Evolutionary conservation across 1,140 invertebrate genomes (phyloP).

Genomic region (Colletes latitarsis): DNA sequence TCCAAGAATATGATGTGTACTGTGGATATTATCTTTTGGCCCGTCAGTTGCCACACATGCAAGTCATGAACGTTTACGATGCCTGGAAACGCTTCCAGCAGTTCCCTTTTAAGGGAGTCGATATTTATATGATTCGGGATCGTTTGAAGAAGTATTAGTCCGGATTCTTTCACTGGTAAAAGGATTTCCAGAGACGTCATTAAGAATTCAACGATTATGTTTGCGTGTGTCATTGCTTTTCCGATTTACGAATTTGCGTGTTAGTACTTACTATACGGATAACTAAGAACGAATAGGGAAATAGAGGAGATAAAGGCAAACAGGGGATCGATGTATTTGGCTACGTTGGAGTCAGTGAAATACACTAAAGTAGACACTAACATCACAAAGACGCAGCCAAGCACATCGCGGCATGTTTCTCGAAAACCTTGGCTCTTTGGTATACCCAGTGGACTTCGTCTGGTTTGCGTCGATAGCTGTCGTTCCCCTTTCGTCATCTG

Average conservation of each 20-base stretch:
- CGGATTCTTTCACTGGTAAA: slow-evolving; percentile 88
- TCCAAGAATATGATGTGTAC: slow-evolving; percentile 88
- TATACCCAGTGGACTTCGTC: slow-evolving; percentile 73
- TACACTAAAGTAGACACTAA: slow-evolving; percentile 85
- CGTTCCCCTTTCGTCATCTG: slow-evolving; percentile 79
- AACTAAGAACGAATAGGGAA: slow-evolving; percentile 85
- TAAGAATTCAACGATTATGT: background rate
- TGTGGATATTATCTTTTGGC: slow-evolving; percentile 86
- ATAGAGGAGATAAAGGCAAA: slow-evolving; percentile 86
- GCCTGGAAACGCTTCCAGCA: slow-evolving; percentile 88
- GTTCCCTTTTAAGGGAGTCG: slow-evolving; percentile 83
- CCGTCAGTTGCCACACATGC: slow-evolving; percentile 90
- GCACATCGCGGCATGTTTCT: slow-evolving; percentile 85
- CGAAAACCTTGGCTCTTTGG: slow-evolving; percentile 78
- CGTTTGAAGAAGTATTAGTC: slow-evolving; percentile 89
- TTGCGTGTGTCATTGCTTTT: too few species aligned
- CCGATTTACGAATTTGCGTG: background rate
- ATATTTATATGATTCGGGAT: slow-evolving; percentile 91
- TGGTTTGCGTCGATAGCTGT: slow-evolving; percentile 76
- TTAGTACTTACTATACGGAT: slow-evolving; percentile 86
- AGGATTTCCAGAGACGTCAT: background rate
- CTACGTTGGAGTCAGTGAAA: slow-evolving; percentile 83
- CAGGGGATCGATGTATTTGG: slow-evolving; percentile 88
- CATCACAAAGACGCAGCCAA: slow-evolving; percentile 86
- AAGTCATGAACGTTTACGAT: slow-evolving; percentile 91